Percentiles rank a stretch among this genome's conserved stretches.
These are phyloP conservation scores for Colaptes auratus DNA, from an alignment of 2,113 vertebrate species.

Conservation along the genomic window DNA sequence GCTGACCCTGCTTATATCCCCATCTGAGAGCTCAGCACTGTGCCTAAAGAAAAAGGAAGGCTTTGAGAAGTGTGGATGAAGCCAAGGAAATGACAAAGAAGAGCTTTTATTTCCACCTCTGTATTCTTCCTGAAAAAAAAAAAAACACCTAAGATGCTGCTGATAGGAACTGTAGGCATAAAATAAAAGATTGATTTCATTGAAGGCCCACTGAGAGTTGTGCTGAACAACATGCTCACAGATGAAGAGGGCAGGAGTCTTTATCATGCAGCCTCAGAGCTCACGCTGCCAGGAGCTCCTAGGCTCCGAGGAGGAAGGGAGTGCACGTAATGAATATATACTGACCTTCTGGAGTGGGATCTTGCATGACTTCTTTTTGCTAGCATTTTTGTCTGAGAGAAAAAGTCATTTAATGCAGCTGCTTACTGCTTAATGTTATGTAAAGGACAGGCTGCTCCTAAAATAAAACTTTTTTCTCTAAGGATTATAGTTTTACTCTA, in stretches of 20 bases:
- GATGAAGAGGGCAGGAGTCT: constrained; percentile 22
- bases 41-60: background rate
- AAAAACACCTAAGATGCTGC: background rate
- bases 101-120: background rate
- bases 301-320: background rate
- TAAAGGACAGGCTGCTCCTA: background rate
- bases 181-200: constrained; percentile 18
- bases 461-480: background rate
- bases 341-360: constrained; percentile 8
- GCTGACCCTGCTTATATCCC: background rate
- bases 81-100: background rate
- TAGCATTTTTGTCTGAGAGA: background rate
- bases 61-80: background rate
- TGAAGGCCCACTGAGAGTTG: background rate
- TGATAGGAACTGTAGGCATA: background rate
- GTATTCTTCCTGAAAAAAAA: background rate
- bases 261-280: constrained; percentile 22
- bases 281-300: background rate
- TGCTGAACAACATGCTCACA: constrained; percentile 16
- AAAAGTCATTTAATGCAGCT: background rate
- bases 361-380: background rate
- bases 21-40: background rate
- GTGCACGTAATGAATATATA: background rate
- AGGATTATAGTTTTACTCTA: background rate
- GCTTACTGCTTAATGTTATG: background rate